Evolutionary conservation across 2,888 invertebrate species (phyloP).

Genomic region (Drosophila neonasuta): DNA sequence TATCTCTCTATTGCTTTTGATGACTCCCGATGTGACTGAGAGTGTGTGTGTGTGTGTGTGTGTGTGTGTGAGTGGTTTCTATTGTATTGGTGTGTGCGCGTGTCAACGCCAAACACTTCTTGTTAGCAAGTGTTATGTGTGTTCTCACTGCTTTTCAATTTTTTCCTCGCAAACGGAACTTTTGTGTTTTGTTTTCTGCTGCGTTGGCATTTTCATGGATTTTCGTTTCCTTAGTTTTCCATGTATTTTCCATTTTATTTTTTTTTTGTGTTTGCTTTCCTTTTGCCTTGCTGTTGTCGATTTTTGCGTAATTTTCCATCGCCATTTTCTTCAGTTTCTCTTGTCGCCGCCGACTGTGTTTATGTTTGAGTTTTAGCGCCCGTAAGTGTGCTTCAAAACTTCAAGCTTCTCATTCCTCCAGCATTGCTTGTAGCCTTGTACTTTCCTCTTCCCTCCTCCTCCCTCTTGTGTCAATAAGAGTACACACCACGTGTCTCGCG

Average conservation of each 20-base stretch:
- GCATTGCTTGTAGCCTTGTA: no score
- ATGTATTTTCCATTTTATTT: conserved; percentile 1
- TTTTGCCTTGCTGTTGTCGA: conserved; percentile 24
- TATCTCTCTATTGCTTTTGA: conserved; percentile 31
- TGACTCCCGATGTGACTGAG: background rate
- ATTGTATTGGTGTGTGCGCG: conserved; percentile 30
- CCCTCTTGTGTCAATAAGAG: conserved; percentile 32
- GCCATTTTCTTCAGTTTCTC: conserved; percentile 42
- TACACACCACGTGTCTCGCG: conserved; percentile 59
- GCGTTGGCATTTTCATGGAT: conserved; percentile 44
- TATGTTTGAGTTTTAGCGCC: conserved; percentile 56
- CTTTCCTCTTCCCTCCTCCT: no score
- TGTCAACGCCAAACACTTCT: conserved; percentile 65
- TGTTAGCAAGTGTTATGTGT: conserved; percentile 66
- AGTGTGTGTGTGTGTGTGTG: conserved; percentile 2
- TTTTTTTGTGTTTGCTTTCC: background rate
- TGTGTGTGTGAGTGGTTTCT: background rate
- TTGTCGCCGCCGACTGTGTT: conserved; percentile 26
- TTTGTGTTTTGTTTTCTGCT: conserved; percentile 57
- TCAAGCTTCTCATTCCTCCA: background rate
- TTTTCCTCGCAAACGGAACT: conserved; percentile 20
- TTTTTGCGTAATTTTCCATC: conserved; percentile 51
- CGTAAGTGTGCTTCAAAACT: conserved; percentile 46
- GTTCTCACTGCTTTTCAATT: conserved; percentile 54
- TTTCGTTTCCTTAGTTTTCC: conserved; percentile 21